Percentiles rank a stretch among this genome's conserved stretches.
These are phyloP conservation scores for Phrynosoma platyrhinos DNA, from an alignment of 2,113 vertebrate genomes.

Conservation along the genomic window DNA sequence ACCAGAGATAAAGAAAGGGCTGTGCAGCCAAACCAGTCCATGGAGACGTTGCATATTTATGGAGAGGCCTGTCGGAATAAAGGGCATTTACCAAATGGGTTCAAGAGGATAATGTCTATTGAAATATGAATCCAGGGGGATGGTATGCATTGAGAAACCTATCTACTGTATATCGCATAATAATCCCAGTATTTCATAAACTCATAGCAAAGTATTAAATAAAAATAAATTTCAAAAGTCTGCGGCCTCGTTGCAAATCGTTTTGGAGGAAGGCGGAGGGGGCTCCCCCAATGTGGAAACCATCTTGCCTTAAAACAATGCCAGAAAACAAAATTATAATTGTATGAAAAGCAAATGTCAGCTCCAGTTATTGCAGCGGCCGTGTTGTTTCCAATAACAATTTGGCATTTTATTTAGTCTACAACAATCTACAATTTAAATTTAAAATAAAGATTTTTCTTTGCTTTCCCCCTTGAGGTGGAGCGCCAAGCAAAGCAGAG, in stretches of 20 bases:
- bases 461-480: conserved; percentile 86
- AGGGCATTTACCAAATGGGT: conserved; percentile 71
- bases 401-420: conserved; percentile 89
- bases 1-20: conserved; percentile 63
- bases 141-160: conserved; percentile 65
- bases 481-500: conserved; percentile 88
- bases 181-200: conserved; percentile 76
- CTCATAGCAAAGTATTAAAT: conserved; percentile 76
- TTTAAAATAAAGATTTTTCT: conserved; percentile 87
- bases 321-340: conserved; percentile 82
- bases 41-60: conserved; percentile 60
- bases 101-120: conserved; percentile 69
- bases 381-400: conserved; percentile 88
- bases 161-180: conserved; percentile 69
- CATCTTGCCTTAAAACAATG: conserved; percentile 78
- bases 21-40: conserved; percentile 52
- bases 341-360: conserved; percentile 82
- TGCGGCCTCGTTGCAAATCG: conserved; percentile 74
- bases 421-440: conserved; percentile 90
- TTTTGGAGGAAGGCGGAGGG: conserved; percentile 63
- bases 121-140: conserved; percentile 69
- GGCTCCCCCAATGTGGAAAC: conserved; percentile 78
- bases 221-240: conserved; percentile 79
- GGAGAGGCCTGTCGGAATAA: conserved; percentile 59
- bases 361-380: conserved; percentile 84